These are phyloP conservation scores for Matsumurasca onukii DNA, from an alignment of 1,140 invertebrate genomes.

Conservation along the genomic window DNA sequence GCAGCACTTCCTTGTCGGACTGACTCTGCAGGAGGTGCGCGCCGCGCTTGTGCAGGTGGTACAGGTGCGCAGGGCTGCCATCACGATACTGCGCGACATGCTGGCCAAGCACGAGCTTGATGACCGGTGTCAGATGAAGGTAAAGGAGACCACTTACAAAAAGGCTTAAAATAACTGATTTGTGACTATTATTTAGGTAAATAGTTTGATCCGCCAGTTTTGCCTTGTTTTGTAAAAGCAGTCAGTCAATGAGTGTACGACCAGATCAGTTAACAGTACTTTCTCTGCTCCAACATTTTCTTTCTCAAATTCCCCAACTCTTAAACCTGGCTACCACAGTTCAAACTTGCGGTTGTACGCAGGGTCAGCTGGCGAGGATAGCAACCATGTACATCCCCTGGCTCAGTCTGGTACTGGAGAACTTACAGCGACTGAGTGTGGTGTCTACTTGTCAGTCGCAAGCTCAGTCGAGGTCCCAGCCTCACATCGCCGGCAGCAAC, in stretches of 20 bases:
- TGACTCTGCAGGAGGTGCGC: constrained; percentile 73
- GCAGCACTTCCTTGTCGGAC: constrained; percentile 86
- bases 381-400: constrained; percentile 89
- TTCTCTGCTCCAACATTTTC: too few relatives aligned
- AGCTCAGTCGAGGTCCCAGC: background rate
- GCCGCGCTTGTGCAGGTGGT: constrained; percentile 79
- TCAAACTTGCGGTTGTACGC: too few relatives aligned
- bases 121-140: constrained; percentile 77
- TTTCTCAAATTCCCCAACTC: too few relatives aligned
- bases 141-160: constrained; percentile 38
- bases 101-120: constrained; percentile 94
- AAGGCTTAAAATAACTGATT: background rate
- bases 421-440: constrained; percentile 62
- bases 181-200: background rate
- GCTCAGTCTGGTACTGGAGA: constrained; percentile 82
- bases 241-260: too few relatives aligned
- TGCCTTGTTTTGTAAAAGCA: too few relatives aligned
- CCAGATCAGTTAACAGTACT: too few relatives aligned
- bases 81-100: constrained; percentile 78
- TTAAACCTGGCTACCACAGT: too few relatives aligned
- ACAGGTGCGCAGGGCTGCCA: constrained; percentile 75
- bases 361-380: constrained; percentile 82
- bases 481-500: constrained; percentile 32
- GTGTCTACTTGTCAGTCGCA: background rate
- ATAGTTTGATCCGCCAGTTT: background rate